Evolutionary conservation across 2,797 vertebrate genomes (phyloP).

Genomic region (Chrosomus eos): DNA sequence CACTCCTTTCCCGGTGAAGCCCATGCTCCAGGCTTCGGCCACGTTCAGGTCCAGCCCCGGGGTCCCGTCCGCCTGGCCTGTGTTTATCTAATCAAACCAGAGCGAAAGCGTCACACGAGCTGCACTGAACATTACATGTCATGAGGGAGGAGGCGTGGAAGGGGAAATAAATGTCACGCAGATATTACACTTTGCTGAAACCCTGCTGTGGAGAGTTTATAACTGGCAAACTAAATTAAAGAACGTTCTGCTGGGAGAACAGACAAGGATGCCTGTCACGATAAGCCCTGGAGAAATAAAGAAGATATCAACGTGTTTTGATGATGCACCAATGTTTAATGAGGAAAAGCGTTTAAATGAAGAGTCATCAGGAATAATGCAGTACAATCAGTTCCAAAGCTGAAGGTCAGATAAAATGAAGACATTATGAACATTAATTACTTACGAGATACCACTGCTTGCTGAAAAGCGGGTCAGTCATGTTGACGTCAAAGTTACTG

Average conservation of each 20-base stretch:
- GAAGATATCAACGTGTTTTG: not conserved
- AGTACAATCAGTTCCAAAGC: conserved; percentile 53
- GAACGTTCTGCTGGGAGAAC: conserved; percentile 49
- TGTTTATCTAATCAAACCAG: conserved; percentile 90
- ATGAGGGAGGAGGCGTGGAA: conserved; percentile 28
- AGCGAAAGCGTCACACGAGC: conserved; percentile 68
- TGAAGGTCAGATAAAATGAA: conserved; percentile 69
- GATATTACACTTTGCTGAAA: conserved; percentile 46
- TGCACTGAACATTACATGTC: conserved; percentile 63
- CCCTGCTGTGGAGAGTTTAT: conserved; percentile 54
- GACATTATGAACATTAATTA: conserved; percentile 64
- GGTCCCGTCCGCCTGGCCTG: conserved; percentile 97
- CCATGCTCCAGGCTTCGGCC: conserved; percentile 98
- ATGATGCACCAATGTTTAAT: conserved; percentile 28
- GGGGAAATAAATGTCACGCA: conserved; percentile 74
- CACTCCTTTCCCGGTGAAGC: conserved; percentile 96
- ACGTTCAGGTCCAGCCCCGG: conserved; percentile 98
- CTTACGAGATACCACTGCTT: conserved; percentile 99
- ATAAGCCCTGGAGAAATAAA: conserved; percentile 50
- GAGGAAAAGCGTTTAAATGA: conserved; percentile 64
- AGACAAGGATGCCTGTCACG: conserved; percentile 60
- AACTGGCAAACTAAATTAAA: conserved; percentile 65
- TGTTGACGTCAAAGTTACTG: conserved; percentile 91
- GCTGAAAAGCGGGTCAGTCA: conserved; percentile 95
- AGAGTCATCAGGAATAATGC: conserved; percentile 28